These are phyloP conservation scores for Pollenia angustigena DNA, from an alignment of 2,888 invertebrate species.

Conservation along the genomic window DNA sequence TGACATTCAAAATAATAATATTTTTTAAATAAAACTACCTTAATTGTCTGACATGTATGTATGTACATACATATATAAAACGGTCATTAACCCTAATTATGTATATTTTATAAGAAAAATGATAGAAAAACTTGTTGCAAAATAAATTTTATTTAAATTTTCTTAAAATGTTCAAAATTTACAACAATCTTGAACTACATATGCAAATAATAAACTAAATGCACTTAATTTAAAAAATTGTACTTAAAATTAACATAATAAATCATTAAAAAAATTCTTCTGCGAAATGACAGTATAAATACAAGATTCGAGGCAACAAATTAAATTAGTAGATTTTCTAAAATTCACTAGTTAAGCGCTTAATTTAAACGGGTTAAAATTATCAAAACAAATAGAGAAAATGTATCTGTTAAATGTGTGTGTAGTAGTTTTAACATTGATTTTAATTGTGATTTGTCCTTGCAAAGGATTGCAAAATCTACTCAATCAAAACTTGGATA, in stretches of 20 bases:
- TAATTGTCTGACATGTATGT: constrained; percentile 5
- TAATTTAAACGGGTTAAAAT: neutral
- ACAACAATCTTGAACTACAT: constrained; percentile 58
- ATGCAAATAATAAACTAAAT: constrained; percentile 44
- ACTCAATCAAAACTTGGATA: constrained; percentile 60
- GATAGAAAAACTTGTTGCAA: neutral
- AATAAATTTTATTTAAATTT: neutral
- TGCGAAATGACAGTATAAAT: constrained; percentile 49
- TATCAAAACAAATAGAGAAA: neutral
- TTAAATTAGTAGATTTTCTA: constrained; percentile 50
- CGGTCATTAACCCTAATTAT: constrained; percentile 55
- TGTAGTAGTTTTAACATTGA: neutral
- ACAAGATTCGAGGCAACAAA: constrained; percentile 33
- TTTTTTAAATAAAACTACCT: neutral
- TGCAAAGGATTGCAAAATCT: constrained; percentile 39
- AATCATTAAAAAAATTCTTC: constrained; percentile 19
- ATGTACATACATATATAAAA: neutral
- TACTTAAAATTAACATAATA: constrained; percentile 65
- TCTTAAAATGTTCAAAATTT: constrained; percentile 9
- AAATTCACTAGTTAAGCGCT: constrained; percentile 31
- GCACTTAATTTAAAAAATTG: constrained; percentile 50
- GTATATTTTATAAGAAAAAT: constrained; percentile 9
- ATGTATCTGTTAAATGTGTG: constrained; percentile 29
- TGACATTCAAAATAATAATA: constrained; percentile 69
- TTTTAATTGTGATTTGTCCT: constrained; percentile 16